Evolutionary conservation across 2,888 invertebrate species (phyloP).

Genomic region (Conchocele bisecta): DNA sequence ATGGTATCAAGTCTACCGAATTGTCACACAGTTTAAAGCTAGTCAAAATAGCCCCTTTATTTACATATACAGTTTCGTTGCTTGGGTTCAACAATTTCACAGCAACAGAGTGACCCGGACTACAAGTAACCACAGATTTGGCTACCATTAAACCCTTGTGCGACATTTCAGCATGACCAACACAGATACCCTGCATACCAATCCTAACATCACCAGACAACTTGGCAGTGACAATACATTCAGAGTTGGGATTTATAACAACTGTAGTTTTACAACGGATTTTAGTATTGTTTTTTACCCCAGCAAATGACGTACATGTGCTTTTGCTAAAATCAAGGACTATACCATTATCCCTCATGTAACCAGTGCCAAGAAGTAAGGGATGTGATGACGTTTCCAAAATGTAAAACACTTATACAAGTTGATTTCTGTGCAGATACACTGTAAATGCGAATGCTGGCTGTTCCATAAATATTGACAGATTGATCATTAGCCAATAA

Average conservation of each 20-base stretch:
- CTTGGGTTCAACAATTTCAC: constrained; percentile 38
- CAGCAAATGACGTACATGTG: neutral
- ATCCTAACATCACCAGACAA: constrained; percentile 9
- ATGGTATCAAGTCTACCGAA: constrained; percentile 8
- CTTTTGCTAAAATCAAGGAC: constrained; percentile 18
- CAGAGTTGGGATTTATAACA: constrained; percentile 22
- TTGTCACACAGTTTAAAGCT: constrained; percentile 20
- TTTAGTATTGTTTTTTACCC: constrained; percentile 25
- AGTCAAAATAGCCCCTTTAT: constrained; percentile 13
- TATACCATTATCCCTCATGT: constrained; percentile 14
- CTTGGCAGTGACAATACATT: constrained; percentile 21
- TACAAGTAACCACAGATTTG: constrained; percentile 28
- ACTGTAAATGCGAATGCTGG: constrained; percentile 13
- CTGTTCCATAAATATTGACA: constrained; percentile 13
- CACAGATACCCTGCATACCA: constrained; percentile 32
- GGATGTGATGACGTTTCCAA: constrained; percentile 28
- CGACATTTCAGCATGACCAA: constrained; percentile 30
- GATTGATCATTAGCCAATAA: constrained; percentile 18
- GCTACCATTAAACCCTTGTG: constrained; percentile 27
- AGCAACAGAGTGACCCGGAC: constrained; percentile 18
- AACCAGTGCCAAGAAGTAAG: constrained; percentile 25
- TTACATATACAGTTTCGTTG: constrained; percentile 27
- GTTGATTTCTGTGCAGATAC: neutral
- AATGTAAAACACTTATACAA: constrained; percentile 27
- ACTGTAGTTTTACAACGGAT: constrained; percentile 11